Percentiles rank a stretch among this genome's conserved stretches.
Conservation (phyloP, 2,113 vertebrate genomes). For the Entelurus aequoreus region DNA sequence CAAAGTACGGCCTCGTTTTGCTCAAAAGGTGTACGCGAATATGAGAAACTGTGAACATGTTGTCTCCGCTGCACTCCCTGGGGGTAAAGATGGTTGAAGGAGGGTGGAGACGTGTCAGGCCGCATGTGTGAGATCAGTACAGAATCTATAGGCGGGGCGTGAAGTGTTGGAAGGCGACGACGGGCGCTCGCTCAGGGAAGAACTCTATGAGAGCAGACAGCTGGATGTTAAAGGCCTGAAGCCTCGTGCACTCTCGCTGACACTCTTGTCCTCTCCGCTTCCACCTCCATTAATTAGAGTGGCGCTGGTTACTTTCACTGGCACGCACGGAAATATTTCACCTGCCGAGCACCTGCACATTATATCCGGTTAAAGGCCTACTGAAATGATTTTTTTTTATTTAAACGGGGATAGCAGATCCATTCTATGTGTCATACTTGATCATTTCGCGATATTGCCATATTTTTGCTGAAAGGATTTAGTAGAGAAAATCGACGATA, state of each 20-base stretch:
- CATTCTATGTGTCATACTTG: too few species aligned
- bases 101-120: constrained; percentile 24
- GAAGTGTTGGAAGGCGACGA: constrained; percentile 16
- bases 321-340: constrained; percentile 44
- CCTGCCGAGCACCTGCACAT: constrained; percentile 29
- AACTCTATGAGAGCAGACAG: constrained; percentile 48
- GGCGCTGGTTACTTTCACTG: constrained; percentile 10
- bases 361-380: constrained; percentile 26
- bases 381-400: constrained; percentile 10
- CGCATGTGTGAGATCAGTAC: constrained; percentile 18
- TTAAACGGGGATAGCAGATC: too few species aligned
- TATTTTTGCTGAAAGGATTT: too few species aligned
- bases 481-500: too few species aligned
- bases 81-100: neutral
- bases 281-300: constrained; percentile 51
- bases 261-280: constrained; percentile 39
- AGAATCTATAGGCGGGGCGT: constrained; percentile 4
- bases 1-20: neutral
- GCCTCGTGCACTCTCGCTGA: constrained; percentile 33
- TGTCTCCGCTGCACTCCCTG: neutral
- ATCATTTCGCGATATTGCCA: too few species aligned
- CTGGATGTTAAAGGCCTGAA: constrained; percentile 45
- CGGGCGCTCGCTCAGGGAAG: constrained; percentile 14
- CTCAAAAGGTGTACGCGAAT: neutral
- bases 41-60: constrained; percentile 17